Evolutionary conservation across 2,888 invertebrate genomes (phyloP), one percentile per base, ranked within the genome.

Genomic region (Salticus scenicus): DNA sequence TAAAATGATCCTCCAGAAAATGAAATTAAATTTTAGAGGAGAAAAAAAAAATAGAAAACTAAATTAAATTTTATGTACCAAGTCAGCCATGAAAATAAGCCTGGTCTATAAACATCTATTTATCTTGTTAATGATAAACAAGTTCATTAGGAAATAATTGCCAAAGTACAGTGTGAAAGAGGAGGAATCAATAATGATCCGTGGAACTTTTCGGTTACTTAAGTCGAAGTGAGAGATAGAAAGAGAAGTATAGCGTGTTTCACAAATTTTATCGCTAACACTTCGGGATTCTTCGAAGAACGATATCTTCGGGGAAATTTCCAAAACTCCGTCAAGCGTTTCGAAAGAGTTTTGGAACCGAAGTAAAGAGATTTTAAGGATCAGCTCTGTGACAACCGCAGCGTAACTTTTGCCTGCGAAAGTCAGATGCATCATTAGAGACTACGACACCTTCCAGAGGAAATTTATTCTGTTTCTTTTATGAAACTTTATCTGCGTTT

Each of bases 61-160:
- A n/a, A n/a, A n/a, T n/a, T n/a, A n/a, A n/a, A n/a, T n/a, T n/a
- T n/a, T n/a, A n/a, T n/a, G n/a, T n/a, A n/a, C n/a, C 37, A 10
- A 10, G 37, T 10, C 10, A 7, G 37, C 37, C 42, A 17, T 47
- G 17, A 1, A 5, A 47, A 47, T 5, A 12, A 12, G 17, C 42
- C 42, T 47, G 42, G 1, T 47, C 7, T 10, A 47, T 14, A 47
- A 47, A 47, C 42, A 47, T 10, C 17, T 17, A 47, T 47, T 57
- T 57, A 24, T 5, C 57, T 20, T 57, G 57, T 57, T 57, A 57
- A 57, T 57, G 57, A 57, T 12, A 57, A 57, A 57, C 17, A 12
- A 5, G 57, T 57, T 57, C 57, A 57, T 57, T 57, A 57, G 57
- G 24, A 20, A 57, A 57, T 57, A 57, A 57, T 57, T 57, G 24